These are phyloP conservation scores for Drosophila pseudotalamancana DNA, from an alignment of 2,888 invertebrate species.

Conservation along the genomic window DNA sequence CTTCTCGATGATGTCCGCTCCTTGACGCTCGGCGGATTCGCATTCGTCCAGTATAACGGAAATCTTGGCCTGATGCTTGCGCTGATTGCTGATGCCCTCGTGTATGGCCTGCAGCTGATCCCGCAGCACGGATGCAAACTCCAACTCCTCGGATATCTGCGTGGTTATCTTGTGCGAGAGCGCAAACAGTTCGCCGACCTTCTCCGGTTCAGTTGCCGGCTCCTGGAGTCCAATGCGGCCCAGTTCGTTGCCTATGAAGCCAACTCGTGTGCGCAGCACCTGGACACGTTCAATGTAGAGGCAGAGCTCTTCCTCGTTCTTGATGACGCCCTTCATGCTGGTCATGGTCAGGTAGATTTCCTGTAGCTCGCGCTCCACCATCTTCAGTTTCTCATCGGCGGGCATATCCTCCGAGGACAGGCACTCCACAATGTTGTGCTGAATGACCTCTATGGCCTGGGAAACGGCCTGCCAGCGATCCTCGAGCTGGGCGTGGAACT, in stretches of 20 bases:
- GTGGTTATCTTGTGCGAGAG: constrained; percentile 90
- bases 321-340: constrained; percentile 90
- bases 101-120: constrained; percentile 90
- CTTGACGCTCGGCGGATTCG: constrained; percentile 89
- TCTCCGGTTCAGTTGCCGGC: constrained; percentile 89
- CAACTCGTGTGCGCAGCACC: constrained; percentile 90
- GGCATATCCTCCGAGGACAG: constrained; percentile 90
- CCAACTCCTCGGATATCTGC: constrained; percentile 91
- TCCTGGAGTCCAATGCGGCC: constrained; percentile 90
- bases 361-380: constrained; percentile 91
- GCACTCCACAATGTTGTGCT: constrained; percentile 88
- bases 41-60: constrained; percentile 89
- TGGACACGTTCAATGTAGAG: constrained; percentile 92
- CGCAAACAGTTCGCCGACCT: constrained; percentile 89
- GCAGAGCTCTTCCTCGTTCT: constrained; percentile 92
- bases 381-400: constrained; percentile 89
- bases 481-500: constrained; percentile 91
- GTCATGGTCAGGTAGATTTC: constrained; percentile 90
- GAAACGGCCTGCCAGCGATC: constrained; percentile 90
- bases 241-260: constrained; percentile 91
- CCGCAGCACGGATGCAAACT: constrained; percentile 89
- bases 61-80: constrained; percentile 88
- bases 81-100: constrained; percentile 88
- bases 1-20: constrained; percentile 91
- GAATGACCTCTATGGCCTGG: constrained; percentile 87